Evolutionary conservation across 2,113 vertebrate genomes (phyloP).

Genomic region (Uria lomvia): DNA sequence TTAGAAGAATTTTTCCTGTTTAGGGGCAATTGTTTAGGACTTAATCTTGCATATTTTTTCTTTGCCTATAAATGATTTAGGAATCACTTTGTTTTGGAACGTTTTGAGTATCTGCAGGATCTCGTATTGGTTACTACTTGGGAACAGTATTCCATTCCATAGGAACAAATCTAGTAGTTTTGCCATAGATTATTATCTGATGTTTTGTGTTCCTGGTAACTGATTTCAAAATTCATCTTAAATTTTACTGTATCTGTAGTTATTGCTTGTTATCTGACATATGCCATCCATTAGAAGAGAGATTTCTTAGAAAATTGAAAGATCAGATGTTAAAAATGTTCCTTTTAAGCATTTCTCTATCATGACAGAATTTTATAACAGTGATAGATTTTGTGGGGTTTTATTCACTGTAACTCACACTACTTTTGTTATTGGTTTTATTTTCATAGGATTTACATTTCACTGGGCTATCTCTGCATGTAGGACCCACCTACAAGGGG

Average conservation of each 20-base stretch:
- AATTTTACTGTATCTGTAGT: background rate
- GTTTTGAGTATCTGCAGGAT: background rate
- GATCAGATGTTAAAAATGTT: background rate
- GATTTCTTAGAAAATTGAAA: background rate
- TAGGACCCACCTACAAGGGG: background rate
- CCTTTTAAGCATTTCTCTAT: background rate
- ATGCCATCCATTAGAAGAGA: background rate
- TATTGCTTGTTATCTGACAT: background rate
- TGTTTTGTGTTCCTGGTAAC: background rate
- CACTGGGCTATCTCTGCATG: background rate
- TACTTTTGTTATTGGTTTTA: background rate
- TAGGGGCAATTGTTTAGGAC: background rate
- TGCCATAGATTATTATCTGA: background rate
- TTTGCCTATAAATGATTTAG: background rate
- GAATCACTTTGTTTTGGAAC: background rate
- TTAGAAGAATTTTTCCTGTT: background rate
- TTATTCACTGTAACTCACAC: background rate
- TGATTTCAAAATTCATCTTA: background rate
- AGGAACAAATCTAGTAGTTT: background rate
- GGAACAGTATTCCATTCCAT: background rate
- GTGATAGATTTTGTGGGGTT: background rate
- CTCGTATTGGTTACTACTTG: background rate
- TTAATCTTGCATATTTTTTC: background rate
- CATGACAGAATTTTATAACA: background rate
- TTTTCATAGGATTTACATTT: background rate